Evolutionary conservation across 2,113 vertebrate species (phyloP).

Genomic region (Butastur rufipennis): DNA sequence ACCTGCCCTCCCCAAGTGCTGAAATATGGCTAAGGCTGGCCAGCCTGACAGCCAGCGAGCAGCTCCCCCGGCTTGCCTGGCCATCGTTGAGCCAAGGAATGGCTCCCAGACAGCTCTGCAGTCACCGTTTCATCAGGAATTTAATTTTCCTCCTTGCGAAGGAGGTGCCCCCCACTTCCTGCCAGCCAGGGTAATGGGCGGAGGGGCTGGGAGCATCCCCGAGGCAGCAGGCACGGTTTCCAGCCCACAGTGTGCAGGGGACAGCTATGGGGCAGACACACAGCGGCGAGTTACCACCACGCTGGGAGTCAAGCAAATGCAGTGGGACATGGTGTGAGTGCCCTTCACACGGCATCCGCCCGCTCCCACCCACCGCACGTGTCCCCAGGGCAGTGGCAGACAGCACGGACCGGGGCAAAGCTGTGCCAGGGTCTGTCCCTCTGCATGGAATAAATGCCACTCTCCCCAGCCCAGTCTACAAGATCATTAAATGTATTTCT

Average conservation of each 20-base stretch:
- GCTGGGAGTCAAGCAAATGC: fast-evolving
- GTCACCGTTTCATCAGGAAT: background rate
- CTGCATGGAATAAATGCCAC: background rate
- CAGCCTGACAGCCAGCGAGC: fast-evolving
- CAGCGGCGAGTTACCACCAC: fast-evolving
- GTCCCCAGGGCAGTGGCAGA: background rate
- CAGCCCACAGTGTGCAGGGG: background rate
- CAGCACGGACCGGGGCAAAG: background rate
- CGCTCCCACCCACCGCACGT: fast-evolving
- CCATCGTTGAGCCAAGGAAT: fast-evolving
- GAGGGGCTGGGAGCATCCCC: background rate
- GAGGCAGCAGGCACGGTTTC: fast-evolving
- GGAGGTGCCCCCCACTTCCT: background rate
- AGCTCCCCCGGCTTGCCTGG: background rate
- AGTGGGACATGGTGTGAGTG: fast-evolving
- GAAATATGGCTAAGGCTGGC: background rate
- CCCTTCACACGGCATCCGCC: background rate
- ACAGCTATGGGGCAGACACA: too few species aligned
- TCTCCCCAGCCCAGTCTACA: background rate
- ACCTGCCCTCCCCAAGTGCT: background rate
- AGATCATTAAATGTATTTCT: background rate
- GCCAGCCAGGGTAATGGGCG: fast-evolving
- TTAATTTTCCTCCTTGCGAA: background rate
- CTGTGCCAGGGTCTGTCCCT: background rate
- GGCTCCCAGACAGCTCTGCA: background rate